These are phyloP conservation scores for Manis crassicaudata DNA, from an alignment of 2,797 vertebrate genomes.

Conservation along the genomic window DNA sequence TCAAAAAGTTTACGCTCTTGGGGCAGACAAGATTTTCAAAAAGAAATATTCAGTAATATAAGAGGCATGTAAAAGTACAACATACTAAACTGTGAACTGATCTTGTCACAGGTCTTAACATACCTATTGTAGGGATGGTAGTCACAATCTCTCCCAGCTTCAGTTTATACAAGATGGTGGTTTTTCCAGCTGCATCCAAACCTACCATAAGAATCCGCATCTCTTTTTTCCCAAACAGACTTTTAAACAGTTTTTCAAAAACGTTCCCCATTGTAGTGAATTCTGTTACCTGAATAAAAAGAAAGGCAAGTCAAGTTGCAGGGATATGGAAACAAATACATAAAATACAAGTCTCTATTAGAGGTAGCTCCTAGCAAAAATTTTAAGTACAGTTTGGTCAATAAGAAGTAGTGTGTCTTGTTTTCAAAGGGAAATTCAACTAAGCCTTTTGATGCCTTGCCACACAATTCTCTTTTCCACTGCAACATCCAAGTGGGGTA, in stretches of 20 bases:
- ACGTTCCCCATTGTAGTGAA: constrained; percentile 87
- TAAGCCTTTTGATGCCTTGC: background rate
- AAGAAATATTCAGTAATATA: background rate
- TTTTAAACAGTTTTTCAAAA: constrained; percentile 84
- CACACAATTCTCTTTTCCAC: constrained; percentile 5
- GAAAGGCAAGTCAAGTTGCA: constrained; percentile 35
- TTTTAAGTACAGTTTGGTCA: background rate
- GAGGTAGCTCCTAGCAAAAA: background rate
- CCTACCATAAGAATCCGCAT: constrained; percentile 93
- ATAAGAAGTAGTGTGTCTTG: background rate
- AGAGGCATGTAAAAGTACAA: background rate
- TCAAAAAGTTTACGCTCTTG: background rate
- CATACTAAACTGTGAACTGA: background rate
- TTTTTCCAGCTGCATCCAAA: constrained; percentile 92
- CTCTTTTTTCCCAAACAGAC: constrained; percentile 90
- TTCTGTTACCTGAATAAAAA: constrained; percentile 45
- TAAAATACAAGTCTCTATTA: background rate
- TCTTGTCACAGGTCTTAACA: background rate
- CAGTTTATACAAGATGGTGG: constrained; percentile 92
- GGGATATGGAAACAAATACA: background rate
- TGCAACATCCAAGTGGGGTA: background rate
- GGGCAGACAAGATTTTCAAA: background rate
- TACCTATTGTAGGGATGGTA: constrained; percentile 91
- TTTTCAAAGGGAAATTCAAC: constrained; percentile 29
- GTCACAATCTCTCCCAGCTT: constrained; percentile 92